Conservation (phyloP, 2,113 vertebrate species). For the Paramisgurnus dabryanus region DNA sequence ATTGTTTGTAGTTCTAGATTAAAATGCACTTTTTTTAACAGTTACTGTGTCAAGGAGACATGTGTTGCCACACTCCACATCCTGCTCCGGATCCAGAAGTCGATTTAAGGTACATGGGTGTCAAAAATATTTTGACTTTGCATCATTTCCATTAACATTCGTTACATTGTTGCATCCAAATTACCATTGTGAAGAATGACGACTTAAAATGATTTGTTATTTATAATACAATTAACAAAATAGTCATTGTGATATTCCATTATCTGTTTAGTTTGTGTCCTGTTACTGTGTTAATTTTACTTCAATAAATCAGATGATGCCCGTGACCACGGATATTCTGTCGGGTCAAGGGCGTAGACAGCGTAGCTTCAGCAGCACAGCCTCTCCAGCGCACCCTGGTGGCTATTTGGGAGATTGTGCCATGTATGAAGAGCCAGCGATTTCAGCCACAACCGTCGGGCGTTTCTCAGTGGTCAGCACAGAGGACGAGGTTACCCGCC, state of each 20-base stretch:
- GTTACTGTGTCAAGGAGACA: conserved; percentile 69
- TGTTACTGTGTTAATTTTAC: neutral
- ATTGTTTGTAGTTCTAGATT: fast-evolving
- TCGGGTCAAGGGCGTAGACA: conserved; percentile 70
- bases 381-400: conserved; percentile 68
- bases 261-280: neutral
- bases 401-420: conserved; percentile 55
- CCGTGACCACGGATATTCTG: conserved; percentile 76
- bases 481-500: conserved; percentile 85
- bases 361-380: conserved; percentile 65
- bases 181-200: neutral
- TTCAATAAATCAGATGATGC: conserved; percentile 65
- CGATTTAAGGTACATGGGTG: conserved; percentile 70
- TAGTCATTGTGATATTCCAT: neutral
- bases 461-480: conserved; percentile 91
- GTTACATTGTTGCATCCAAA: too few species aligned
- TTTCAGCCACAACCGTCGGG: conserved; percentile 85
- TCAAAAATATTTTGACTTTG: neutral
- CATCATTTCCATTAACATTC: too few species aligned
- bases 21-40: conserved; percentile 47
- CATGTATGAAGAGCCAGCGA: conserved; percentile 56
- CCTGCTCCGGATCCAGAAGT: conserved; percentile 74
- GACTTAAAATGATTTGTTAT: neutral
- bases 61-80: conserved; percentile 71
- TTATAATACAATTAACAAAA: neutral